phyloP scores from a whole-genome alignment of 53 echinoderm and acorn worm species.

The Glandiceps talaboti region DNA sequence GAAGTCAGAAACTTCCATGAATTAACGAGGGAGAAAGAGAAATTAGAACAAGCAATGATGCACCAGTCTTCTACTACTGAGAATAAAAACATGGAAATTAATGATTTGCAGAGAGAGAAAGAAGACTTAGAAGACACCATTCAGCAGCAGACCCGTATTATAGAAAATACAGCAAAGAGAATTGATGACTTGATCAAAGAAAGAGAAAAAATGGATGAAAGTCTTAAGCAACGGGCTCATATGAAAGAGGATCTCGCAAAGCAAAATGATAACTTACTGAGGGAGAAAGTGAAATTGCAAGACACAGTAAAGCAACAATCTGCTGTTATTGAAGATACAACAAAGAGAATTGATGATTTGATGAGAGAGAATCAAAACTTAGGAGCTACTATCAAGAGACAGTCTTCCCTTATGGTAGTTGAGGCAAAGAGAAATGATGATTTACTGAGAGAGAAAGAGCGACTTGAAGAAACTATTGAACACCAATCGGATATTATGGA shows the following conservation, averaged over 20 bases:
- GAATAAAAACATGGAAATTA: slow-evolving; percentile 26
- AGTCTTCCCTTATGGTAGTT: background rate
- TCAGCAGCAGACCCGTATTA: background rate
- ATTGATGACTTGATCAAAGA: too few relatives aligned
- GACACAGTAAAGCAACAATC: background rate
- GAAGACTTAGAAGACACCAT: slow-evolving; percentile 16
- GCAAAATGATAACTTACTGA: background rate
- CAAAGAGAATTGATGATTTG: slow-evolving; percentile 16
- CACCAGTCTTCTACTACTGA: background rate
- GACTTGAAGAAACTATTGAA: slow-evolving; percentile 48
- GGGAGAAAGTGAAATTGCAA: background rate
- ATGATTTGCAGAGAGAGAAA: slow-evolving; percentile 9
- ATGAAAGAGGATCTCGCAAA: background rate
- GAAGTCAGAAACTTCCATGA: slow-evolving; percentile 13
- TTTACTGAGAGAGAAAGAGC: slow-evolving; percentile 46
- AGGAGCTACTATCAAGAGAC: background rate
- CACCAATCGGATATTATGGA: slow-evolving; percentile 15
- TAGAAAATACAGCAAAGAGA: too few relatives aligned
- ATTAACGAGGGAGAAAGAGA: slow-evolving; percentile 29
- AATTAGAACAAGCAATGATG: slow-evolving; percentile 34
- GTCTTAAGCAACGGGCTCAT: slow-evolving; percentile 38
- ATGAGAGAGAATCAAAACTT: slow-evolving; percentile 61
- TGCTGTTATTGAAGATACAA: too few relatives aligned
- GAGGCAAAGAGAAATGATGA: slow-evolving; percentile 10
- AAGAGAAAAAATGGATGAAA: slow-evolving; percentile 41